Conservation (phyloP, 2,113 vertebrate species). For the Hippopotamus amphibius region DNA sequence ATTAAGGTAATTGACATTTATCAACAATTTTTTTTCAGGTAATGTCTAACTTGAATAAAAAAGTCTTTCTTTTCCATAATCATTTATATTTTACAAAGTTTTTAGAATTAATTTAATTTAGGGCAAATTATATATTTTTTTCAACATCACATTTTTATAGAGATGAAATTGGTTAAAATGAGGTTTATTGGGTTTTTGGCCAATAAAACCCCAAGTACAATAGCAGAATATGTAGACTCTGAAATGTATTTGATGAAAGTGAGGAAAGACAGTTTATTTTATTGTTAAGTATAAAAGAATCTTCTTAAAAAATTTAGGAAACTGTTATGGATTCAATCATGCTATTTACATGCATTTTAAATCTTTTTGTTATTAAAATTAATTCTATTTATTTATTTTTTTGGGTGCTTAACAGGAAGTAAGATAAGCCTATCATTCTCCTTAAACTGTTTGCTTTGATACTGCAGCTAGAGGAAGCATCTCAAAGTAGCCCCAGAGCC, state of each 20-base stretch:
- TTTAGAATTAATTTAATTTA: neutral
- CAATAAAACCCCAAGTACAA: neutral
- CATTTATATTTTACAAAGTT: neutral
- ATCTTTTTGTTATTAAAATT: neutral
- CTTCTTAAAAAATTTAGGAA: neutral
- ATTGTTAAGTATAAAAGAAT: neutral
- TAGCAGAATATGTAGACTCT: neutral
- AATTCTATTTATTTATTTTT: neutral
- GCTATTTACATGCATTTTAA: neutral
- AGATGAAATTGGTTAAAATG: neutral
- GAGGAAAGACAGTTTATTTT: neutral
- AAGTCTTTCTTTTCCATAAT: neutral
- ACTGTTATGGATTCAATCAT: neutral
- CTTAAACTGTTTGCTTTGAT: neutral
- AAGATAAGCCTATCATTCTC: neutral
- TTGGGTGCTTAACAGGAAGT: neutral
- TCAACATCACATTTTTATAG: neutral
- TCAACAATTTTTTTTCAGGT: neutral
- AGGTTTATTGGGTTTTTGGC: neutral
- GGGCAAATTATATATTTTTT: neutral
- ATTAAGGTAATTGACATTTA: constrained; percentile 1
- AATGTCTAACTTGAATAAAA: neutral
- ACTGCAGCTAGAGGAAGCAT: neutral
- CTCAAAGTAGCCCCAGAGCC: no score
- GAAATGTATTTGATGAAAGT: neutral